Evolutionary conservation across 2,888 invertebrate species (phyloP), one percentile per base, ranked within the genome.

Genomic region (Mongoloraphidia duomilia): DNA sequence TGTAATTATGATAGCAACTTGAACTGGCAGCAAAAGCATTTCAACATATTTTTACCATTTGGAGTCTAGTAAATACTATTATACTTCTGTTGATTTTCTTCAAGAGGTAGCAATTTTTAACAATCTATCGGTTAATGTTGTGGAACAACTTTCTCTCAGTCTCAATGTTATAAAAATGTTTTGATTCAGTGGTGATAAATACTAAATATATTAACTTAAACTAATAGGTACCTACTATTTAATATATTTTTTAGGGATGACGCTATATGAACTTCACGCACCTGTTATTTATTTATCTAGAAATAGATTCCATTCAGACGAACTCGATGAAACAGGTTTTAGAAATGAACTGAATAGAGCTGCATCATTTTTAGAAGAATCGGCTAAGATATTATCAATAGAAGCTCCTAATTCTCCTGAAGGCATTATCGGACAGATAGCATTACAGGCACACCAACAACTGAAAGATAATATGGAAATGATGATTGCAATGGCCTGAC

Each of bases 231-330:
- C 12, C 37, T n/a, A n/a, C 37, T 37, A 41, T 41, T 6, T 39
- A 12, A 39, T 8, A 39, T 39, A 10, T 39, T 41, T 44, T 57
- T 60, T 1, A 77, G 87, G 84, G 10, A 77, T 85, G 70, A 78
- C 82, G 58, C 63, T 88, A 26, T 90, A 88, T 61, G 90, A 91
- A 63, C 66, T 89, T 11, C 88, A 90, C 60, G 84, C 83, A 0
- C 86, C 88, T 0, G 60, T 87, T 9, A 77, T 87, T 63, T 72
- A 82, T 55, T 59, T 85, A 53, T 82, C 85, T 0, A 77, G 79
- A 56, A 80, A 72, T 55, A 75, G 76, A 51, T 83, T 76, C 59
- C 72, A 73, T 42, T 71, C 73, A 0, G 77, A 76, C 1, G 64
- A 72, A 0, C 75, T 83, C 12, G 71, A 73, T 34, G 72, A 75